Percentiles rank a stretch among this genome's conserved stretches.
Conservation (phyloP, 2,888 invertebrate genomes). For the Morpho achilles region DNA sequence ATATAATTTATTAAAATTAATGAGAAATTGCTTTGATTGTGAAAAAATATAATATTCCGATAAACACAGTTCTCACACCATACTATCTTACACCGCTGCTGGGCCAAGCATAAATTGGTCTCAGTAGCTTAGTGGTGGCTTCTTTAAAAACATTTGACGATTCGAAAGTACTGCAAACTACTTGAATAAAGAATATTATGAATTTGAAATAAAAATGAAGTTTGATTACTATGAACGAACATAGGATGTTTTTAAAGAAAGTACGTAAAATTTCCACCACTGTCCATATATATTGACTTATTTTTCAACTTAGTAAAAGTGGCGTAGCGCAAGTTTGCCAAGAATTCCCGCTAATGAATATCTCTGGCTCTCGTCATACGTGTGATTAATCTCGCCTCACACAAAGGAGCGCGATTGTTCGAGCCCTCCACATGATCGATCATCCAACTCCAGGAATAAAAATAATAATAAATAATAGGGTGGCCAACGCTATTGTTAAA, state of each 20-base stretch:
- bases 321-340: slow-evolving; percentile 36
- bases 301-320: slow-evolving; percentile 27
- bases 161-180: too few species aligned
- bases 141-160: too few species aligned
- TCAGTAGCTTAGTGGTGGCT: too few species aligned
- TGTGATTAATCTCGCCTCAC: slow-evolving; percentile 70
- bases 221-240: too few species aligned
- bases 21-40: too few species aligned
- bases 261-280: slow-evolving; percentile 13
- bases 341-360: slow-evolving; percentile 60
- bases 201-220: too few species aligned
- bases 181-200: too few species aligned
- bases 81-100: too few species aligned
- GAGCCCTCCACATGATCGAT: slow-evolving; percentile 67
- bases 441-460: slow-evolving; percentile 71
- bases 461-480: slow-evolving; percentile 74
- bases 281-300: slow-evolving; percentile 26
- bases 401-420: slow-evolving; percentile 70
- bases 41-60: too few species aligned
- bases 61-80: too few species aligned
- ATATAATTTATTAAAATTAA: too few species aligned
- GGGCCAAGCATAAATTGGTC: too few species aligned
- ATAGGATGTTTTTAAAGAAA: background rate
- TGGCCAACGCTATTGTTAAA: slow-evolving; percentile 61
- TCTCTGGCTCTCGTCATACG: slow-evolving; percentile 59